Conservation (phyloP, 23 tunicate genomes). For the Oikopleura vanhoeffeni region DNA sequence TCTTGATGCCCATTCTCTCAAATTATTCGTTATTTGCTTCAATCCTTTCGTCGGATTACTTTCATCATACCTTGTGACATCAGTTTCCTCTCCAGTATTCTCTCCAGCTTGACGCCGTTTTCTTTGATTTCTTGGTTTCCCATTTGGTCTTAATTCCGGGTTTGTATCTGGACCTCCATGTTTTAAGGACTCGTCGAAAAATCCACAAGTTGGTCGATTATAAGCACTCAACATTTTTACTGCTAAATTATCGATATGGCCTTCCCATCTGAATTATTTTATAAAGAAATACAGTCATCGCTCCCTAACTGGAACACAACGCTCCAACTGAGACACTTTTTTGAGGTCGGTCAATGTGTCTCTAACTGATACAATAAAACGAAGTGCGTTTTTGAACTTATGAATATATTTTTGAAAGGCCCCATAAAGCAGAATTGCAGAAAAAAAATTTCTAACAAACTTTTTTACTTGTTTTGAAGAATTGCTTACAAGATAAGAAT, state of each 20-base stretch:
- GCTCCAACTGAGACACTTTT: too few relatives aligned
- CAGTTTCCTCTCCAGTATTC: too few relatives aligned
- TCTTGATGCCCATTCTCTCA: not conserved
- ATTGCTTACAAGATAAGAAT: too few relatives aligned
- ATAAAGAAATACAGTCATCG: too few relatives aligned
- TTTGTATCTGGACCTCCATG: constrained; percentile 8
- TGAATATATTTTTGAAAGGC: too few relatives aligned
- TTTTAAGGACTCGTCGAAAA: not conserved
- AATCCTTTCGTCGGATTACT: not conserved
- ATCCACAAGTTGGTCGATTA: not conserved
- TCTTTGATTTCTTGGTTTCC: not conserved
- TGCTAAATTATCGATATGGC: not conserved
- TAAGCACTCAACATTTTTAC: not conserved
- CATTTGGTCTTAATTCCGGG: not conserved
- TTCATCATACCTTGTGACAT: not conserved
- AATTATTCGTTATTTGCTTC: not conserved
- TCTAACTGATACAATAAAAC: too few relatives aligned
- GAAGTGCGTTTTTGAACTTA: too few relatives aligned
- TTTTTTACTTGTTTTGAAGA: too few relatives aligned
- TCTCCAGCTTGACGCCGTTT: not conserved
- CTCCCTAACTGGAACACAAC: too few relatives aligned
- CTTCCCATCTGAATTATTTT: not conserved
- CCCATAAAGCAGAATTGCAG: too few relatives aligned
- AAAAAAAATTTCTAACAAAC: too few relatives aligned
- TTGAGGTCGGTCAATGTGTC: too few relatives aligned